Base-by-base conservation (phyloP, 1,140 invertebrate species). In the Tetramorium parvispinum region DNA sequence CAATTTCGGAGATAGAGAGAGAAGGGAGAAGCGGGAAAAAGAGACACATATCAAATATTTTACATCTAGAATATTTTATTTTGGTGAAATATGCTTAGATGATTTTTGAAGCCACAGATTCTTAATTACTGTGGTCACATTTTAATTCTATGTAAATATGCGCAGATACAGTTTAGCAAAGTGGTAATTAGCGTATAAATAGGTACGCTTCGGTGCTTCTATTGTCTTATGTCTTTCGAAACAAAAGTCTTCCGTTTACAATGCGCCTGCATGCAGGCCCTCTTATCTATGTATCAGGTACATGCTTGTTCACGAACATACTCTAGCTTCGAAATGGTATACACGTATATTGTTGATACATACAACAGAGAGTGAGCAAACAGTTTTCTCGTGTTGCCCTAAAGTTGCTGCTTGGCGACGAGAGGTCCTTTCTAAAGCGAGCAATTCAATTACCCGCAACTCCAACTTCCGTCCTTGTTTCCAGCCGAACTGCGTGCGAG, bases 401-500 rank as follows among this genome's bases (percentile, higher is more conserved):
- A 77, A 90, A 91, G 71, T 90, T 91, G 43, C 77, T 73, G 57
- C 79, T 76, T 46, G 81, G 55, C 63, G 63, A 82, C 70, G 51
- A 82, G 57, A 81, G 53, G 51, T 57, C 61, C 66, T 82, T 66
- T 86, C 75, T 71, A 88, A 89, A 89, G 85, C 57, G 88, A 81
- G 81, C 73, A 87, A 91, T 91, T 91, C 89, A 88, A 91, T 91
- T 91, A 90, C 68, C 57, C 53, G 49, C 77, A 83, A 82, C 86
- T 90, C 82, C 77, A 85, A 87, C 89, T 90, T 88, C 86, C 61
- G 66, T 82, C 79, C 89, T 90, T 88, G 82, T 79, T 88, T 90
- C 76, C 82, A 82, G 77, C 57, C 46, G 68, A 85, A 87, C 71
- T 87, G 85, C 86, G 79, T 85, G 49, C 70, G 57, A 78, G 82